These are phyloP conservation scores for Lonchura striata DNA, from an alignment of 2,113 vertebrate species.

Conservation along the genomic window DNA sequence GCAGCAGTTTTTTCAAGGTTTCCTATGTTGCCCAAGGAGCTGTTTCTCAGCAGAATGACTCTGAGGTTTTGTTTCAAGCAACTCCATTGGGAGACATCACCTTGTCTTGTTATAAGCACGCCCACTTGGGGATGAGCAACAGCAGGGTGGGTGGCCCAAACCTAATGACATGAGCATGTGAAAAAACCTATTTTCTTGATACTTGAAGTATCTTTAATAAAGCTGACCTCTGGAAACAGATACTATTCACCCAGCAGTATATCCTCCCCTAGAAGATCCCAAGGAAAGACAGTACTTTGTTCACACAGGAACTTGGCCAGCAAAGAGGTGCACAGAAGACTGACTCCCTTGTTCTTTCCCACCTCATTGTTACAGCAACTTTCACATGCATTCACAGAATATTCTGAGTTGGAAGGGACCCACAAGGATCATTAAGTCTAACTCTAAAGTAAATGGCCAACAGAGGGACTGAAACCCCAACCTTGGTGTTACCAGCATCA, in stretches of 20 bases:
- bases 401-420: background rate
- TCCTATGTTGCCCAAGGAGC: background rate
- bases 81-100: background rate
- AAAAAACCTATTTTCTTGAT: background rate
- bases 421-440: rapidly evolving
- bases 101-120: background rate
- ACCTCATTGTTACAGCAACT: background rate
- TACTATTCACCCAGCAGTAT: background rate
- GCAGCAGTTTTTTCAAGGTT: background rate
- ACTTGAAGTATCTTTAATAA: background rate
- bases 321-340: background rate
- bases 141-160: background rate
- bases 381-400: background rate
- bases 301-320: background rate
- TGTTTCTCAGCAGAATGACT: background rate
- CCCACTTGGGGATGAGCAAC: background rate
- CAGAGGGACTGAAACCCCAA: rapidly evolving
- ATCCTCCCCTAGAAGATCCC: background rate
- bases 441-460: background rate
- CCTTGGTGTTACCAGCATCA: background rate
- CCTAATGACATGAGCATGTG: rapidly evolving
- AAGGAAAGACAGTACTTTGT: background rate
- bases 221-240: background rate
- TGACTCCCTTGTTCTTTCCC: rapidly evolving
- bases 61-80: background rate